A percentile compares a stretch with the other conserved stretches of the same genome.
These are phyloP conservation scores for Thunnus maccoyii DNA, from an alignment of 2,113 vertebrate genomes.

Conservation along the genomic window DNA sequence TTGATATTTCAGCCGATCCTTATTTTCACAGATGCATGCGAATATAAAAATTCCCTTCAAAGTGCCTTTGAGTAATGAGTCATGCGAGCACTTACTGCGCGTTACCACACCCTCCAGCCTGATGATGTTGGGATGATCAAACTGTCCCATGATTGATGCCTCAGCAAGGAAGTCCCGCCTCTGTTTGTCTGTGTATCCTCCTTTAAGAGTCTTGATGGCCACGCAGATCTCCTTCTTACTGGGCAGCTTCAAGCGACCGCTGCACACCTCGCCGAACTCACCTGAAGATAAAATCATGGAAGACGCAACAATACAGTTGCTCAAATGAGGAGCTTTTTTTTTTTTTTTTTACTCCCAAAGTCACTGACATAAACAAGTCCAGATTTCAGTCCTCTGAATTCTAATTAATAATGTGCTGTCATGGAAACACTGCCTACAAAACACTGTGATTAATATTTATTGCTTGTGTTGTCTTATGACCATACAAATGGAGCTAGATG, in stretches of 20 bases:
- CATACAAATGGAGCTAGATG: too few species aligned
- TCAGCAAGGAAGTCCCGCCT: slow-evolving; percentile 96
- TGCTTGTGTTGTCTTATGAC: too few species aligned
- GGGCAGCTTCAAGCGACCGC: slow-evolving; percentile 93
- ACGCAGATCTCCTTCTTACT: slow-evolving; percentile 98
- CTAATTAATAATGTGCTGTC: neutral
- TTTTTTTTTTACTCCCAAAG: neutral
- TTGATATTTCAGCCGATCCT: too few species aligned
- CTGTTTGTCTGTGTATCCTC: slow-evolving; percentile 97
- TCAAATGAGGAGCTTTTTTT: neutral
- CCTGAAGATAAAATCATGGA: slow-evolving; percentile 79
- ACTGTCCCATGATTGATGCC: slow-evolving; percentile 99
- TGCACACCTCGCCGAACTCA: slow-evolving; percentile 98
- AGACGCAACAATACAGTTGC: neutral
- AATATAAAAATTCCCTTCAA: neutral
- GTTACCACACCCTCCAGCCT: slow-evolving; percentile 97
- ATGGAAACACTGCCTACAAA: too few species aligned
- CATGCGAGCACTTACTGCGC: slow-evolving; percentile 89
- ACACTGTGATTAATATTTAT: too few species aligned
- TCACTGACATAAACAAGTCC: neutral
- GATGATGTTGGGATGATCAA: slow-evolving; percentile 98
- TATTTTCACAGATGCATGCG: too few species aligned
- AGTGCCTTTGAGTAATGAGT: neutral
- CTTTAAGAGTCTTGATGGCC: slow-evolving; percentile 98
- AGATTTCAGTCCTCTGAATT: neutral